Percentiles rank a stretch among this genome's conserved stretches.
These are phyloP conservation scores for Helicolenus hilgendorfi DNA, from an alignment of 2,797 vertebrate genomes.

Conservation along the genomic window DNA sequence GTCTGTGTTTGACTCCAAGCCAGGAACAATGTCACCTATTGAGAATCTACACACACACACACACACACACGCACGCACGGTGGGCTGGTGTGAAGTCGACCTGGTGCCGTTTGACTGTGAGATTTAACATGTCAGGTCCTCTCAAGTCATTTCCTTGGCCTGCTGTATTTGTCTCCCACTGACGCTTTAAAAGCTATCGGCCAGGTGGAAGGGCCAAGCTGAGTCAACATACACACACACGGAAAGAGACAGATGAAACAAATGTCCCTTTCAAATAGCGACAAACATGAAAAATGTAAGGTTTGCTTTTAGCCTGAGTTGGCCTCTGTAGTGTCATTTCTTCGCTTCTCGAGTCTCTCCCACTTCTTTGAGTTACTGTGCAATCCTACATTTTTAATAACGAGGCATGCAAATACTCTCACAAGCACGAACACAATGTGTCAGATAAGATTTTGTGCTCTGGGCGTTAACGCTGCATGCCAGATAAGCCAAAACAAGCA, in stretches of 20 bases:
- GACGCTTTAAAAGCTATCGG: conserved; percentile 29
- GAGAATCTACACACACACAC: conserved; percentile 33
- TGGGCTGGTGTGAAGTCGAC: conserved; percentile 8
- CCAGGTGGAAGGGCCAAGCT: conserved; percentile 44
- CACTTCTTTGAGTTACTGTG: not conserved
- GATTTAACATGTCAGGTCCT: conserved; percentile 69
- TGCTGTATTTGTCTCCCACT: conserved; percentile 63
- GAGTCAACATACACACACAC: conserved; percentile 33
- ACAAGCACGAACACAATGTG: not conserved
- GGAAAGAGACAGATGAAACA: not conserved
- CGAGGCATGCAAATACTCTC: not conserved
- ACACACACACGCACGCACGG: conserved; percentile 5
- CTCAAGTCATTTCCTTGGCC: conserved; percentile 63
- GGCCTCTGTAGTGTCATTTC: not conserved
- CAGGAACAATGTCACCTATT: conserved; percentile 50
- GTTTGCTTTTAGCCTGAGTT: not conserved
- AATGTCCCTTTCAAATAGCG: not conserved
- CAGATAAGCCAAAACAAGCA: conserved; percentile 13
- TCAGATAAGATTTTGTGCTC: not conserved
- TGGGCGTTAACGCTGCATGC: not conserved
- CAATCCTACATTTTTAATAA: conserved; percentile 18
- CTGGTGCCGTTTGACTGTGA: conserved; percentile 74
- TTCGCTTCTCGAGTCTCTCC: not conserved
- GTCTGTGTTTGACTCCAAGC: not conserved
- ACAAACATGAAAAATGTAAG: not conserved